phyloP scores from a whole-genome alignment of 1,140 invertebrate genomes.

The Oncopodura yosiiana region DNA sequence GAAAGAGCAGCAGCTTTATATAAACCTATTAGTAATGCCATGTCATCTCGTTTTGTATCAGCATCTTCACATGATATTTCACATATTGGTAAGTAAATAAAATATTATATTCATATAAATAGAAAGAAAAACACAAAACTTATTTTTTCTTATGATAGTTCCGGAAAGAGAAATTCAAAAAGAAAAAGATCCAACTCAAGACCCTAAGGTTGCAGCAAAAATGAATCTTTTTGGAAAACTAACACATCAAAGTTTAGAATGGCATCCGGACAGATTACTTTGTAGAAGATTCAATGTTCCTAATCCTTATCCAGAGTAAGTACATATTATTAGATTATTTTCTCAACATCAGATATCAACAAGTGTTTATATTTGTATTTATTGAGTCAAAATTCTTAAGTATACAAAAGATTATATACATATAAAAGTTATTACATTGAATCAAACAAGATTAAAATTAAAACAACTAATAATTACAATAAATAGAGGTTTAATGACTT shows the following conservation, averaged over 20 bases:
- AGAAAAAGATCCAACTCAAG: slow-evolving; percentile 33
- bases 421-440: too few relatives aligned
- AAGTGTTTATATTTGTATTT: too few relatives aligned
- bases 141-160: slow-evolving; percentile 6
- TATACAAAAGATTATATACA: too few relatives aligned
- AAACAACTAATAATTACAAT: too few relatives aligned
- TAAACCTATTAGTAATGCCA: slow-evolving; percentile 55
- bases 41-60: slow-evolving; percentile 56
- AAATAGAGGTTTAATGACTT: too few relatives aligned
- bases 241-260: slow-evolving; percentile 59
- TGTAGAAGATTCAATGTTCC: slow-evolving; percentile 92
- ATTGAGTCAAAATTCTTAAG: too few relatives aligned
- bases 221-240: slow-evolving; percentile 72
- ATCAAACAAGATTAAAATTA: too few relatives aligned
- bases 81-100: slow-evolving; percentile 26
- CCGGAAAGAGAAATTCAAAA: slow-evolving; percentile 22
- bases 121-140: not conserved
- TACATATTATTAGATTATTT: too few relatives aligned
- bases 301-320: slow-evolving; percentile 61
- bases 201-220: slow-evolving; percentile 51
- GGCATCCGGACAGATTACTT: slow-evolving; percentile 75
- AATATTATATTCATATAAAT: not conserved
- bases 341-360: too few relatives aligned
- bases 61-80: slow-evolving; percentile 44
- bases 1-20: slow-evolving; percentile 63